Percentiles rank a stretch among this genome's conserved stretches.
These are phyloP conservation scores for Cyrtonyx montezumae DNA, from an alignment of 2,113 vertebrate species.

Conservation along the genomic window DNA sequence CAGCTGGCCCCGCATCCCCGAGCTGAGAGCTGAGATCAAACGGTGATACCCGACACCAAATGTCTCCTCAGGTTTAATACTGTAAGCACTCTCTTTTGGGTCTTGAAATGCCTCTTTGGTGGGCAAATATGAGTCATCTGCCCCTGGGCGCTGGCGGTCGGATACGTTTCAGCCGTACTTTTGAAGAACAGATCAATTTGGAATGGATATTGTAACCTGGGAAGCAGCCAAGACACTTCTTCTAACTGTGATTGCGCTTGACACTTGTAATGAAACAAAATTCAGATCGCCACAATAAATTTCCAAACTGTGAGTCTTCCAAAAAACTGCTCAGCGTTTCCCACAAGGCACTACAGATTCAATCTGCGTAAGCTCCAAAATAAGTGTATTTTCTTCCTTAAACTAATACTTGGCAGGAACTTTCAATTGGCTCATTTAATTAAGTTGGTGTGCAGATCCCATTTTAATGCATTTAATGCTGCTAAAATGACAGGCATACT, in stretches of 20 bases:
- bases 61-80: neutral
- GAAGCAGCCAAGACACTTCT: constrained; percentile 47
- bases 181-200: neutral
- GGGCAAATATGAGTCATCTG: neutral
- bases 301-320: constrained; percentile 39
- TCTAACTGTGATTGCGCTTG: constrained; percentile 52
- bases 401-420: constrained; percentile 63
- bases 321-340: constrained; percentile 13
- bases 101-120: neutral
- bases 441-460: constrained; percentile 51
- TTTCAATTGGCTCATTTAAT: constrained; percentile 64
- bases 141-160: accelerated
- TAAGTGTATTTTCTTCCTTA: constrained; percentile 67
- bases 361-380: constrained; percentile 71
- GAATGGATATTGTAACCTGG: constrained; percentile 17
- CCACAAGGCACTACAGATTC: constrained; percentile 56
- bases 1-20: neutral
- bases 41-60: neutral
- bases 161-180: neutral
- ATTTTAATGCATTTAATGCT: constrained; percentile 13
- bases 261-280: constrained; percentile 50
- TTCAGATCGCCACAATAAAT: constrained; percentile 53
- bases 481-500: constrained; percentile 43
- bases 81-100: neutral
- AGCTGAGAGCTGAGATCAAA: neutral